Evolutionary conservation across 1,140 invertebrate genomes (phyloP).

Genomic region (Chironomus tepperi): DNA sequence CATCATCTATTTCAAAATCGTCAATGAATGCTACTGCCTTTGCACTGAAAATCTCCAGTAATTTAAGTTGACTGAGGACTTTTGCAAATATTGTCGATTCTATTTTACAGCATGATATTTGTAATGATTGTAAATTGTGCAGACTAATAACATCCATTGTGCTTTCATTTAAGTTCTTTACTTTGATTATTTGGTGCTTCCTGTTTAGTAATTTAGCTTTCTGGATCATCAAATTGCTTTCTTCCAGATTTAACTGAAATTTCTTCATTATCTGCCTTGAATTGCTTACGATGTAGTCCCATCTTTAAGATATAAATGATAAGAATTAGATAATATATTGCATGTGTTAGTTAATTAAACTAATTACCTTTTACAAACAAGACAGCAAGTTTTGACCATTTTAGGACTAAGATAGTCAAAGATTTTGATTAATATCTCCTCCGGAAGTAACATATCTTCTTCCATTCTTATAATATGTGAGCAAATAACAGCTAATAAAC

Average conservation of each 20-base stretch:
- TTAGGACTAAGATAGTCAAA: neutral
- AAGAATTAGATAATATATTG: too few relatives aligned
- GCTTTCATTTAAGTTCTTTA: neutral
- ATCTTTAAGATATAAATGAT: neutral
- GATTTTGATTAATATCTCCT: neutral
- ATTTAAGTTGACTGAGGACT: neutral
- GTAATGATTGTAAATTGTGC: neutral
- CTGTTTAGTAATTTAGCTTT: neutral
- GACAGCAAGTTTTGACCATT: neutral
- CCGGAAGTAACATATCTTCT: neutral
- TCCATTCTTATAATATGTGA: too few relatives aligned
- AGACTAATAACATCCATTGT: neutral
- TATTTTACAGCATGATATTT: neutral
- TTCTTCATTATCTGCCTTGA: neutral
- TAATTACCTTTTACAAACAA: neutral
- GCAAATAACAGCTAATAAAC: too few relatives aligned
- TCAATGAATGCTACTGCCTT: neutral
- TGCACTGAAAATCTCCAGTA: neutral
- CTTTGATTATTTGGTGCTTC: neutral
- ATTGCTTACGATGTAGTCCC: neutral
- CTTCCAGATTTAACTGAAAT: neutral
- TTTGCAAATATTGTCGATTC: neutral
- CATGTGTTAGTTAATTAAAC: neutral
- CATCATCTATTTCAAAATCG: neutral
- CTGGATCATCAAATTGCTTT: neutral